phyloP scores from a whole-genome alignment of 2,113 vertebrate species.

The Balaeniceps rex region DNA sequence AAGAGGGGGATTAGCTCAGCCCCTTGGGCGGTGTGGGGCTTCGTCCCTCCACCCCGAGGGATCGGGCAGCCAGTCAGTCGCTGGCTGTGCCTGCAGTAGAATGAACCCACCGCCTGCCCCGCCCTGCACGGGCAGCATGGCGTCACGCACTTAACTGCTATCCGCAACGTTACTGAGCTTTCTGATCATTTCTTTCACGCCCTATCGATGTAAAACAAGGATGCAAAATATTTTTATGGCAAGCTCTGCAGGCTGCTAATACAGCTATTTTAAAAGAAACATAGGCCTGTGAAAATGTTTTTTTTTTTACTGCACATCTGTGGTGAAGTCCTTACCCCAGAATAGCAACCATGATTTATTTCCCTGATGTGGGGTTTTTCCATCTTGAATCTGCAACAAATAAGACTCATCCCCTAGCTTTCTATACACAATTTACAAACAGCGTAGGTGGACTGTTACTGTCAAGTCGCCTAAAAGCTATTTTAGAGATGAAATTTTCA shows the following conservation, averaged over 20 bases:
- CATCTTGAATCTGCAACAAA: background rate
- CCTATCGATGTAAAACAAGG: background rate
- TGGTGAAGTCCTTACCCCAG: background rate
- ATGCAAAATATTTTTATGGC: background rate
- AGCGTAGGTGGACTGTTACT: background rate
- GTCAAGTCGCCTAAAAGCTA: background rate
- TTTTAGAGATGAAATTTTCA: background rate
- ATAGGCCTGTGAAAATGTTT: fast-evolving
- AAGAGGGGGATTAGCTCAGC: background rate
- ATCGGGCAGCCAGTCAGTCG: background rate
- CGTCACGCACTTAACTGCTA: background rate
- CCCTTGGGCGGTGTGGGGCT: fast-evolving
- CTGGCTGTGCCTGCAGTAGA: background rate
- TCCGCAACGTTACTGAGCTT: background rate
- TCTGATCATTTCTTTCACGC: background rate
- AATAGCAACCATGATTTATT: background rate
- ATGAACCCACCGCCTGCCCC: background rate
- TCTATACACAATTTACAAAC: background rate
- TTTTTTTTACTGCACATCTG: background rate
- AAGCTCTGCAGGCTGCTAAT: background rate
- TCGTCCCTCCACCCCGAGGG: no score
- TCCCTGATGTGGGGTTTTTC: background rate
- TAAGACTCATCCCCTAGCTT: background rate
- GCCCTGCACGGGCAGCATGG: background rate
- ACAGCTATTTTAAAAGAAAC: background rate